Evolutionary conservation across 2,888 invertebrate species (phyloP).

Genomic region (Polyommatus icarus): DNA sequence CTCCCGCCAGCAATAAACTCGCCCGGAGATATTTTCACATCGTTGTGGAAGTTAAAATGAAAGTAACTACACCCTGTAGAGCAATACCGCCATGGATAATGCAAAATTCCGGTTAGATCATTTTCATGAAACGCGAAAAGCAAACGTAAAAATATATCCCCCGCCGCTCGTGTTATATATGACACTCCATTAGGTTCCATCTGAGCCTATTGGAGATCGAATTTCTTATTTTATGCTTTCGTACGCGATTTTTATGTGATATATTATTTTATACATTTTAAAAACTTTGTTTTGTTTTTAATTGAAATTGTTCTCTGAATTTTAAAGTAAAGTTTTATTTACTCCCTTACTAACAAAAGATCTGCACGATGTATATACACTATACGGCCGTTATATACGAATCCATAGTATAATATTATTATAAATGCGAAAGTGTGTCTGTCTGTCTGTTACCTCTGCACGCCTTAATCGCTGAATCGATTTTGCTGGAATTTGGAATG

Average conservation of each 20-base stretch:
- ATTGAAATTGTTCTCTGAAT: no score
- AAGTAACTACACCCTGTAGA: conserved; percentile 74
- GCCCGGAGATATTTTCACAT: conserved; percentile 77
- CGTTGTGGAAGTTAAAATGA: conserved; percentile 79
- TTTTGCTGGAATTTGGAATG: no score
- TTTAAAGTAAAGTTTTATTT: no score
- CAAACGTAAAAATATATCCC: conserved; percentile 51
- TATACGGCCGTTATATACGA: no score
- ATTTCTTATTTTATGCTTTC: neutral
- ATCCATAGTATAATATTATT: no score
- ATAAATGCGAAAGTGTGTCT: no score
- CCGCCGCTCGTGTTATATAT: conserved; percentile 33
- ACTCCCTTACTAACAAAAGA: no score
- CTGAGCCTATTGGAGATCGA: neutral
- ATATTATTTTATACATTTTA: neutral
- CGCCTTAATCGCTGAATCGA: no score
- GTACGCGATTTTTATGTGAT: neutral
- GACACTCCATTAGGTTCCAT: neutral
- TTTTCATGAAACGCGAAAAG: conserved; percentile 67
- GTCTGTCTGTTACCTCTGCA: no score
- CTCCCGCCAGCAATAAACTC: conserved; percentile 72
- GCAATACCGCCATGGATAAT: conserved; percentile 68
- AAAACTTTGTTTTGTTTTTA: no score
- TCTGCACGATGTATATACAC: no score
- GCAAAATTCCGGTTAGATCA: conserved; percentile 70